Base-by-base conservation (phyloP, 1,140 invertebrate species). In the Aplysia californica region DNA sequence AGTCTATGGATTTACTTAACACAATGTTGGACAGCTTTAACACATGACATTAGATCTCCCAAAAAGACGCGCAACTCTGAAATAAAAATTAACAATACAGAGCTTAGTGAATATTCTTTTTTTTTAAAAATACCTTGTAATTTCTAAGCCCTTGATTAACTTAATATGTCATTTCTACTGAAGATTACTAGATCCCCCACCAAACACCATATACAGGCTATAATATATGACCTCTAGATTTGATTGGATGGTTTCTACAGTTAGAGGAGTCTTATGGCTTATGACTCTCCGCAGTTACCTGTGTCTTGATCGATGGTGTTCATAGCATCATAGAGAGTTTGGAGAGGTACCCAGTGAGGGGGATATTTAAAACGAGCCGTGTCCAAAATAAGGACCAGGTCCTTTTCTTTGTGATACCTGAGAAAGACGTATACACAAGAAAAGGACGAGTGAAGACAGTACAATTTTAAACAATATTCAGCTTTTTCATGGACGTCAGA, bases 291-390 rank as follows among this genome's bases (percentile, higher is more conserved):
- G 36, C 61, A 70, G n/a, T 72, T 80, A 86, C 86, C 85, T 76
- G 87, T 89, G 31, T 81, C 69, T 23, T 64, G 61, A 70, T 90
- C 89, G 1, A 84, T 36, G 0, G 81, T 73, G 59, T 86, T 78
- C 88, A 90, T 89, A 1, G 89, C 82, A 67, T 83, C 67, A 33
- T 81, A 84, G 10, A 90, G 72, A 5, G 79, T 58, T 2, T 81
- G 10, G 1, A 90, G 65, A 0, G 84, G 76, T 5, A 90, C 81
- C 89, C 89, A 90, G 75, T 90, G 89, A 59, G 89, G 88, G 20
- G 89, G 89, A 68, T 90, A 90, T 72, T 90, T 90, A 77, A 89
- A 90, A 67, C 89, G 73, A 4, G 89, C 89, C 1, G 87, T 87
- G 78, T 90, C 89, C 74, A 90, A 75, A 41, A 90, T 86, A 26